These are phyloP conservation scores for Iselma pallidipennis DNA, from an alignment of 2,888 invertebrate genomes.

Conservation along the genomic window DNA sequence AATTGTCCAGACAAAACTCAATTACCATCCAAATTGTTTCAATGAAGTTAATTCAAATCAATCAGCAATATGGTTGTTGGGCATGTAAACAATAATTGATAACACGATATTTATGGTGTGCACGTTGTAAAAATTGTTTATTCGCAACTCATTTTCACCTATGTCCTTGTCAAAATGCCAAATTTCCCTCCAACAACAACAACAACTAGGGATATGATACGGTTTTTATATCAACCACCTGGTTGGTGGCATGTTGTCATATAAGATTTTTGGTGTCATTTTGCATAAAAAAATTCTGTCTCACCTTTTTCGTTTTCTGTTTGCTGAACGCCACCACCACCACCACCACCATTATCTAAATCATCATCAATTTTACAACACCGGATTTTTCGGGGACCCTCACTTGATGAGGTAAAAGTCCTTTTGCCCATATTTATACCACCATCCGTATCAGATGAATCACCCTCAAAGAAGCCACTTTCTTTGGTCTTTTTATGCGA, in stretches of 20 bases:
- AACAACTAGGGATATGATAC: too few relatives aligned
- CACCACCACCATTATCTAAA: neutral
- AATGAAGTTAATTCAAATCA: too few relatives aligned
- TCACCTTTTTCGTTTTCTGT: neutral
- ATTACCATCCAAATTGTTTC: neutral
- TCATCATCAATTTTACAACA: neutral
- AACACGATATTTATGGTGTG: neutral
- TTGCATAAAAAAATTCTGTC: neutral
- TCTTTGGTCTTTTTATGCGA: conserved; percentile 64
- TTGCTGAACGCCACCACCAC: too few relatives aligned
- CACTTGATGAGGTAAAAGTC: conserved; percentile 52
- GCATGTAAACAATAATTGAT: neutral
- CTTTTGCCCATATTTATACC: conserved; percentile 60
- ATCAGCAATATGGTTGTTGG: neutral
- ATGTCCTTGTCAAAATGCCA: too few relatives aligned
- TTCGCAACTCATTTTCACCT: too few relatives aligned
- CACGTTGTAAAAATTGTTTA: too few relatives aligned
- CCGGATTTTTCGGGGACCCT: conserved; percentile 30
- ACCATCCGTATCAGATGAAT: conserved; percentile 63
- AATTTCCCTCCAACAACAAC: too few relatives aligned
- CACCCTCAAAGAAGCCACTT: conserved; percentile 83
- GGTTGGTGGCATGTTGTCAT: too few relatives aligned
- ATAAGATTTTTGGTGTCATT: neutral
- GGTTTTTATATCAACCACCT: too few relatives aligned
- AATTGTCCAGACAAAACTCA: too few relatives aligned